Percentiles rank a stretch among this genome's conserved stretches.
Conservation (phyloP, 2,113 vertebrate species). For the Rissa tridactyla region DNA sequence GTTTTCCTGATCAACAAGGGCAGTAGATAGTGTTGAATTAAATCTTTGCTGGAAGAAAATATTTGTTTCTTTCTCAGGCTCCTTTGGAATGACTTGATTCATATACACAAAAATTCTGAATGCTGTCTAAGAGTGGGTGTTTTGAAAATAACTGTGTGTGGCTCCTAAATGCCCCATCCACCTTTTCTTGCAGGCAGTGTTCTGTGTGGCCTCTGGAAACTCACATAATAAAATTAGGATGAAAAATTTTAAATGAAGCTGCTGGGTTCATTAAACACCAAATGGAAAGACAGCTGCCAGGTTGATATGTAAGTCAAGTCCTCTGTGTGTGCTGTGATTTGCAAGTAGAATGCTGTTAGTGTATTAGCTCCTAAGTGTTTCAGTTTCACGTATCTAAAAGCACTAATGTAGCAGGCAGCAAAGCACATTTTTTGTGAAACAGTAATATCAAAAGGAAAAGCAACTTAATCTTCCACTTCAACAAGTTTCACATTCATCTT, state of each 20-base stretch:
- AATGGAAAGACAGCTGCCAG: conserved; percentile 20
- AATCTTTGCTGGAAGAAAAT: background rate
- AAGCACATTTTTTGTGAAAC: background rate
- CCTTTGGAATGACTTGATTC: background rate
- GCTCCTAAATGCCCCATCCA: background rate
- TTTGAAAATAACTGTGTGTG: background rate
- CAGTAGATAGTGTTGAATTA: background rate
- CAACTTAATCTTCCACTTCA: background rate
- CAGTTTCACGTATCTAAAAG: background rate
- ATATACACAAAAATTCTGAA: background rate
- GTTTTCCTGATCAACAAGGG: background rate
- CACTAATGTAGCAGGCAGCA: background rate
- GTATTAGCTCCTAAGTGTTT: background rate
- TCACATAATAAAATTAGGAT: background rate
- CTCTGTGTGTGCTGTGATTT: background rate
- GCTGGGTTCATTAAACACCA: background rate
- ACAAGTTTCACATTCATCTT: background rate
- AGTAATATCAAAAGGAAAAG: conserved; percentile 10
- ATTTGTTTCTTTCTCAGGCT: background rate
- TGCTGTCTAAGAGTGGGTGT: background rate
- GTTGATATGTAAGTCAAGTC: background rate
- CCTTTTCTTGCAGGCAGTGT: background rate
- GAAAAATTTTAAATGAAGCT: background rate
- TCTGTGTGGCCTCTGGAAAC: background rate
- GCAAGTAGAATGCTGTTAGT: background rate